Percentiles rank a stretch among this genome's conserved stretches.
Evolutionary conservation across 1,140 invertebrate species (phyloP).

Genomic region (Brachionus rubens): DNA sequence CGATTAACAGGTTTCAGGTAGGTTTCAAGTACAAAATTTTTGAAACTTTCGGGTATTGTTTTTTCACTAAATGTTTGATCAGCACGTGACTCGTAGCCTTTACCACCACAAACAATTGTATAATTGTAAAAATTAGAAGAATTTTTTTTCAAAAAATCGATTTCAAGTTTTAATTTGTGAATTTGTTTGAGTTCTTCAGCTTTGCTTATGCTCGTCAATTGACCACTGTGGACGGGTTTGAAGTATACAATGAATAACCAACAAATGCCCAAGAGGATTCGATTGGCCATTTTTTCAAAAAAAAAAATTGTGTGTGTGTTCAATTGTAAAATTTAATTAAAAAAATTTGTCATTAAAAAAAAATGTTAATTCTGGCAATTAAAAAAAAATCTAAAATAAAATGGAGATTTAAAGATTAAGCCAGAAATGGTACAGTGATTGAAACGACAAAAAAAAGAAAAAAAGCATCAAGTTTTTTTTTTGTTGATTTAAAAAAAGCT

Average conservation of each 20-base stretch:
- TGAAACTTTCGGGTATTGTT: conserved; percentile 20
- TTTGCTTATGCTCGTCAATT: conserved; percentile 18
- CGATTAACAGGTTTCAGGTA: conserved; percentile 8
- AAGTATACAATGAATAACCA: background rate
- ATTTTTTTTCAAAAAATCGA: conserved; percentile 28
- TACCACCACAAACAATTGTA: conserved; percentile 38
- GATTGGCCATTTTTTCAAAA: conserved; percentile 2
- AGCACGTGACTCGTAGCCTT: conserved; percentile 16
- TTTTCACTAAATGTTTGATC: conserved; percentile 17
- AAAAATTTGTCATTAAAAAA: background rate
- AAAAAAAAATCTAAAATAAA: too few species aligned
- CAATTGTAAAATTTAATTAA: conserved; percentile 1
- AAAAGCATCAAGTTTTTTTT: too few species aligned
- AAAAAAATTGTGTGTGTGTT: background rate
- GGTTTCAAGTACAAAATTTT: conserved; percentile 3
- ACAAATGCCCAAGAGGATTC: background rate
- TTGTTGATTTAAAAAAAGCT: too few species aligned
- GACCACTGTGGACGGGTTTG: background rate
- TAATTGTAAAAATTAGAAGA: conserved; percentile 42
- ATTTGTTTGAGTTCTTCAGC: conserved; percentile 29
- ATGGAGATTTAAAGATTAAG: too few species aligned
- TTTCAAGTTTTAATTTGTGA: conserved; percentile 33
- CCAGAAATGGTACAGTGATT: too few species aligned
- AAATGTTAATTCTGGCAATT: too few species aligned
- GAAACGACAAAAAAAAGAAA: too few species aligned